Percentiles rank a stretch among this genome's conserved stretches.
Evolutionary conservation across 2,113 vertebrate genomes (phyloP).

Genomic region (Anseranas semipalmata): DNA sequence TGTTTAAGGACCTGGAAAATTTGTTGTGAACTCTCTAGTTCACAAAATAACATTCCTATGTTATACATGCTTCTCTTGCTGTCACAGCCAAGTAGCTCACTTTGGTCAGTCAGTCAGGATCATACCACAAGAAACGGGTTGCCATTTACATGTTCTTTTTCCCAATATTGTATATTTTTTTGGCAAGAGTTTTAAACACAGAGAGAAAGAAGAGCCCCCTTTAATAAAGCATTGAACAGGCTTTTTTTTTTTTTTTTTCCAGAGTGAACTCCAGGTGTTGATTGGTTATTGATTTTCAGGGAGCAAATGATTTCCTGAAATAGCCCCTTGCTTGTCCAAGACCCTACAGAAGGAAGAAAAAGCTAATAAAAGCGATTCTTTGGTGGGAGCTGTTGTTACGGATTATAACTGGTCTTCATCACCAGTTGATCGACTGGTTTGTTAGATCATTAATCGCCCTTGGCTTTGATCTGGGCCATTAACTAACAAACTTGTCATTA

Average conservation of each 20-base stretch:
- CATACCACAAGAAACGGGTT: neutral
- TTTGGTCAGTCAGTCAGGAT: neutral
- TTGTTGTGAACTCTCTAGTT: neutral
- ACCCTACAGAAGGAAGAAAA: neutral
- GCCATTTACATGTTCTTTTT: neutral
- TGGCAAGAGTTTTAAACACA: neutral
- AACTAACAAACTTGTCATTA: slow-evolving; percentile 56
- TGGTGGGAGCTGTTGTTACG: neutral
- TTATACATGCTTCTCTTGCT: neutral
- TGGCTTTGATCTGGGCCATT: slow-evolving; percentile 56
- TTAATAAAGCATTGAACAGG: neutral
- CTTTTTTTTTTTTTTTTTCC: slow-evolving; percentile 35
- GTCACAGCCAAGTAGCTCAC: neutral
- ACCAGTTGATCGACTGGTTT: slow-evolving; percentile 40
- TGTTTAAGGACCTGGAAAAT: neutral
- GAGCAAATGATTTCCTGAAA: slow-evolving; percentile 2
- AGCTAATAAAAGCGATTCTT: neutral
- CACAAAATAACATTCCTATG: neutral
- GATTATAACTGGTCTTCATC: slow-evolving; percentile 55
- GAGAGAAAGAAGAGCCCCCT: neutral
- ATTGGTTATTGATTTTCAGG: slow-evolving; percentile 54
- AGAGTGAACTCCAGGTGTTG: slow-evolving; percentile 7
- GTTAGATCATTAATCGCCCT: slow-evolving; percentile 60
- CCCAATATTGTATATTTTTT: neutral
- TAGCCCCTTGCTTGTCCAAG: neutral